Conservation (phyloP, 2,888 invertebrate species). For the Pyrrhia umbra region DNA sequence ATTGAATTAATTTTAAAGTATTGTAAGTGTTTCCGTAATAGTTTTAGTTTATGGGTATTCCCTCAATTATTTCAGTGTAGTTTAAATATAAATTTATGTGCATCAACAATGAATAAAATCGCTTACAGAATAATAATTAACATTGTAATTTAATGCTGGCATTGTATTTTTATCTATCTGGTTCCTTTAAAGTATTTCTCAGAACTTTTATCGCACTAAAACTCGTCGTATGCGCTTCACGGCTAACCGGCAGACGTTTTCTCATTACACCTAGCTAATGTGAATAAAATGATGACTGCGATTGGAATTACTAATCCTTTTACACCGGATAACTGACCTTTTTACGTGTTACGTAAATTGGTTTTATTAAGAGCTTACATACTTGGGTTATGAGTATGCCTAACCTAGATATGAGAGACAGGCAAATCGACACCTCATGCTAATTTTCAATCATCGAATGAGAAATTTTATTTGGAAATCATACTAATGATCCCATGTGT, state of each 20-base stretch:
- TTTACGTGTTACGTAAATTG: slow-evolving; percentile 67
- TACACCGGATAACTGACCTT: slow-evolving; percentile 76
- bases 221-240: slow-evolving; percentile 57
- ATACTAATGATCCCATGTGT: slow-evolving; percentile 47
- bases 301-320: slow-evolving; percentile 81
- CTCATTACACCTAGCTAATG: slow-evolving; percentile 81
- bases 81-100: slow-evolving; percentile 1
- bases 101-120: slow-evolving; percentile 4
- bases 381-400: slow-evolving; percentile 40
- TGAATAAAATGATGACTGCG: slow-evolving; percentile 81
- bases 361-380: slow-evolving; percentile 56
- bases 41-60: slow-evolving; percentile 17
- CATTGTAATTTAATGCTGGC: slow-evolving; percentile 8
- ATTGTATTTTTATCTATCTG: slow-evolving; percentile 10
- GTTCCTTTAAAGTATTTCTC: slow-evolving; percentile 31
- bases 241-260: slow-evolving; percentile 70
- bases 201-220: slow-evolving; percentile 62
- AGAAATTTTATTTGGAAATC: slow-evolving; percentile 51
- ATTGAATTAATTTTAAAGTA: slow-evolving; percentile 37
- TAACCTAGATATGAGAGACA: slow-evolving; percentile 46
- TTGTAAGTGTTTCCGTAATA: slow-evolving; percentile 33
- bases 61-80: slow-evolving; percentile 1
- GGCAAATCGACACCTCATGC: slow-evolving; percentile 52
- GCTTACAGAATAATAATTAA: slow-evolving; percentile 14
- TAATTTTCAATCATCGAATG: slow-evolving; percentile 56